Percentiles rank a stretch among this genome's conserved stretches.
Conservation (phyloP, 1,140 invertebrate species). For the Hylaeus anthracinus region DNA sequence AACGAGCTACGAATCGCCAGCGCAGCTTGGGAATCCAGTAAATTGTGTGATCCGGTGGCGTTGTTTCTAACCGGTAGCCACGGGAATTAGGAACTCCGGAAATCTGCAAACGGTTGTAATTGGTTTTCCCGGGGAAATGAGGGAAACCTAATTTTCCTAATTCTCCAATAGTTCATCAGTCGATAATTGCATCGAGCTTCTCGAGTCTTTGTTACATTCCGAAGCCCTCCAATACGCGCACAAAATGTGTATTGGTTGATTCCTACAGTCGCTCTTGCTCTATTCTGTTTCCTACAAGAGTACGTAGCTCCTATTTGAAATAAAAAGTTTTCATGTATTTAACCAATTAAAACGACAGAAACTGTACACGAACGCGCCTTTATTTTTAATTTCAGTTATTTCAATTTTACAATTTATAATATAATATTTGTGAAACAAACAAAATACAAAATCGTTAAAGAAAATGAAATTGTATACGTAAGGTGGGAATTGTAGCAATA, state of each 20-base stretch:
- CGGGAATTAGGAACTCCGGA: constrained; percentile 64
- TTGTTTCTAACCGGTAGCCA: constrained; percentile 58
- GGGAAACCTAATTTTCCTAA: constrained; percentile 70
- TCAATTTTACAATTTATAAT: too few species aligned
- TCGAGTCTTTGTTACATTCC: not conserved
- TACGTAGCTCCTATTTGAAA: too few species aligned
- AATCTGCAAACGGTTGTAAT: constrained; percentile 70
- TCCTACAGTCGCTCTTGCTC: not conserved
- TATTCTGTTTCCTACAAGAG: too few species aligned
- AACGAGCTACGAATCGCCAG: constrained; percentile 51
- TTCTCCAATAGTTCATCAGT: constrained; percentile 50
- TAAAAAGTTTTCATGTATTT: too few species aligned
- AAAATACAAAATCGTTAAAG: too few species aligned
- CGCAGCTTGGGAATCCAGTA: constrained; percentile 37
- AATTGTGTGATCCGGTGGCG: constrained; percentile 60
- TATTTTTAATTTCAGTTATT: too few species aligned
- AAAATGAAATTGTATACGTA: too few species aligned
- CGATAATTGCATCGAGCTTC: not conserved
- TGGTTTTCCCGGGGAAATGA: constrained; percentile 65
- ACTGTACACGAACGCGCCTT: too few species aligned
- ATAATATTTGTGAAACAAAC: too few species aligned
- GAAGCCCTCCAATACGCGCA: not conserved
- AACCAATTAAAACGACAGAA: too few species aligned
- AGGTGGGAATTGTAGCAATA: too few species aligned
- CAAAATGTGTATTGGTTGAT: not conserved